Evolutionary conservation across 2,797 vertebrate species (phyloP), one percentile per base, ranked within the genome.

Genomic region (Falco novaeseelandiae): DNA sequence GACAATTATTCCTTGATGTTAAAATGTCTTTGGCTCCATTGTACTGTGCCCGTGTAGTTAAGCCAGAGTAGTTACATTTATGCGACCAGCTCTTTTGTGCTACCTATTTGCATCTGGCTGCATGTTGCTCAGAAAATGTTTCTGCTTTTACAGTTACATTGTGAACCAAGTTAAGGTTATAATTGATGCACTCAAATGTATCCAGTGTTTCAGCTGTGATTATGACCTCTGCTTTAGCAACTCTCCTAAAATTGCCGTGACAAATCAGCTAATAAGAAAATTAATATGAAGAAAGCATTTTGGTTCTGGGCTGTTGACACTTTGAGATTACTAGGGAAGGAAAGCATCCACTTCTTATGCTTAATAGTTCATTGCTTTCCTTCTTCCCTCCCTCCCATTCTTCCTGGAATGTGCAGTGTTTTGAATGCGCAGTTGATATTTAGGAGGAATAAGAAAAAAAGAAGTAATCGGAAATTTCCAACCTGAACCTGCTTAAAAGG

Each of bases 231-330:
- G 90, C 87, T 94, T 94, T 78, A 93, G 89, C 87, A 90, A 48
- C 78, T 92, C 76, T 86, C 46, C 52, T 62, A 81, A 93, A 96
- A 94, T 91, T 96, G 79, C 94, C 78, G 20, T 69, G 87, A 81
- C 95, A 92, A 91, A 97, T 97, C 95, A 95, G 87, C 74, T 95
- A 96, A 87, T 95, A 76, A 71, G 89, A 95, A 96, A 96, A 97
- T 97, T 93, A 96, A 92, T 95, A 74, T 0, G 18, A 93, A 89
- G 79, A 87, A 96, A 94, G 90, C 55, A 30, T 80, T 94, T 97
- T 87, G 78, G 67, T 94, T 94, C 74, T 89, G 90, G 87, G 79
- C 82, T 87, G 61, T 48, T 85, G 76, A 71, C 46, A 14, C 42
- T 91, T 52, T 71, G 42, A 79, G 57, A 71, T 95, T 63, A 51